A percentile compares a stretch with the other conserved stretches of the same genome.
These are phyloP conservation scores for Diabrotica undecimpunctata DNA, from an alignment of 1,140 invertebrate species.

Conservation along the genomic window DNA sequence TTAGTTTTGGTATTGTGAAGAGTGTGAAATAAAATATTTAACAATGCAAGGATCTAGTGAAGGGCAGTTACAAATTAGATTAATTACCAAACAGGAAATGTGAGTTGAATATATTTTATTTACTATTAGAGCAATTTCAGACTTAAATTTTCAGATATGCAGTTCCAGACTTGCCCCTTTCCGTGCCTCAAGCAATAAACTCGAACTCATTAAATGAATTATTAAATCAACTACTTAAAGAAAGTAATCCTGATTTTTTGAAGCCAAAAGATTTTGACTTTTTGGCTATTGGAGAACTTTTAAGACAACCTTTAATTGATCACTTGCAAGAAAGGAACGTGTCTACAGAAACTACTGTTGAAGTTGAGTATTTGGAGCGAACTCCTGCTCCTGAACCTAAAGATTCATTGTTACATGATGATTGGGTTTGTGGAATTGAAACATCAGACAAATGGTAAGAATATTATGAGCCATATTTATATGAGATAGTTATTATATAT, in stretches of 20 bases:
- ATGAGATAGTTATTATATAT: background rate
- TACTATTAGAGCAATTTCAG: slow-evolving; percentile 3
- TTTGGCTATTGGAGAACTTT: slow-evolving; percentile 74
- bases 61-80: slow-evolving; percentile 68
- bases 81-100: slow-evolving; percentile 76
- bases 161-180: slow-evolving; percentile 78
- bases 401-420: slow-evolving; percentile 88
- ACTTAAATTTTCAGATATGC: slow-evolving; percentile 68
- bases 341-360: slow-evolving; percentile 73
- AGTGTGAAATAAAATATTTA: background rate
- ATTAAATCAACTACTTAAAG: slow-evolving; percentile 75
- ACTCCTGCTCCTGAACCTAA: slow-evolving; percentile 84
- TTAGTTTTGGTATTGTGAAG: too few relatives aligned
- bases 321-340: slow-evolving; percentile 65
- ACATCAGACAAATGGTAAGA: slow-evolving; percentile 65
- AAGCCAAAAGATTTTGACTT: slow-evolving; percentile 83
- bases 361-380: slow-evolving; percentile 87
- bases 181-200: slow-evolving; percentile 68
- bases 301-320: slow-evolving; percentile 65
- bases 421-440: slow-evolving; percentile 89
- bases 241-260: slow-evolving; percentile 51
- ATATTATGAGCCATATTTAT: background rate
- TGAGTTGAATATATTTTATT: slow-evolving; percentile 50
- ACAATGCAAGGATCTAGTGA: slow-evolving; percentile 37
- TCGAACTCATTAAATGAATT: slow-evolving; percentile 71